Conservation (phyloP, 2,113 vertebrate species). For the Himantopus leucocephalus region DNA sequence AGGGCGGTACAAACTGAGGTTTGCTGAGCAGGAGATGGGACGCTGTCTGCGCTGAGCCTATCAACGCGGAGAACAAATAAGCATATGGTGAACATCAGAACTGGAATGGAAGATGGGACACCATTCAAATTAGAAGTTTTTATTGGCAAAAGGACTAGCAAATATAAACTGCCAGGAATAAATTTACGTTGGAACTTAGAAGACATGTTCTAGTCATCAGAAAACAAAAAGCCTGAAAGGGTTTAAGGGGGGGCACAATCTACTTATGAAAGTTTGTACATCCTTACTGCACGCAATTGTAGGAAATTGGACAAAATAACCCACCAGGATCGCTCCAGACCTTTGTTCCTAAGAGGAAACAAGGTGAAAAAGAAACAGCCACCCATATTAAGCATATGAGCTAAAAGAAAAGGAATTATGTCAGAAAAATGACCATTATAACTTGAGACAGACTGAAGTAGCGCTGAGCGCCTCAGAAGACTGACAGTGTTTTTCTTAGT, state of each 20-base stretch:
- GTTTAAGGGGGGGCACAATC: not conserved
- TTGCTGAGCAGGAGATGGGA: not conserved
- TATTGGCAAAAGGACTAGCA: conserved; percentile 4
- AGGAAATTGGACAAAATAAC: not conserved
- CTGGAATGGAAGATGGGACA: conserved; percentile 3
- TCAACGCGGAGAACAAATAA: not conserved
- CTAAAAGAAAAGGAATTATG: not conserved
- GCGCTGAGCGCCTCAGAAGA: not conserved
- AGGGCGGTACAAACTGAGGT: not conserved
- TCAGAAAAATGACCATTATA: not conserved
- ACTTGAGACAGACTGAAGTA: not conserved
- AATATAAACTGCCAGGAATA: conserved; percentile 35
- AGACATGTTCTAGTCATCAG: not conserved
- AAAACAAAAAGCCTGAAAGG: conserved; percentile 1
- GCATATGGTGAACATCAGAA: conserved; percentile 14
- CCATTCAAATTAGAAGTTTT: not conserved
- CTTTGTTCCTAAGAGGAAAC: not conserved
- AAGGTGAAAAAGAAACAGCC: not conserved
- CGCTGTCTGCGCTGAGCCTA: not conserved
- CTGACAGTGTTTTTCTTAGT: not conserved
- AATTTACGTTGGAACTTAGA: not conserved
- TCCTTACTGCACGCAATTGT: not conserved
- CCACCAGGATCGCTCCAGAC: not conserved
- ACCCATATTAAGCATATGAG: not conserved
- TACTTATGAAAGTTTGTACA: not conserved